Evolutionary conservation across 2,797 vertebrate genomes (phyloP).

Genomic region (Rhinophrynus dorsalis): DNA sequence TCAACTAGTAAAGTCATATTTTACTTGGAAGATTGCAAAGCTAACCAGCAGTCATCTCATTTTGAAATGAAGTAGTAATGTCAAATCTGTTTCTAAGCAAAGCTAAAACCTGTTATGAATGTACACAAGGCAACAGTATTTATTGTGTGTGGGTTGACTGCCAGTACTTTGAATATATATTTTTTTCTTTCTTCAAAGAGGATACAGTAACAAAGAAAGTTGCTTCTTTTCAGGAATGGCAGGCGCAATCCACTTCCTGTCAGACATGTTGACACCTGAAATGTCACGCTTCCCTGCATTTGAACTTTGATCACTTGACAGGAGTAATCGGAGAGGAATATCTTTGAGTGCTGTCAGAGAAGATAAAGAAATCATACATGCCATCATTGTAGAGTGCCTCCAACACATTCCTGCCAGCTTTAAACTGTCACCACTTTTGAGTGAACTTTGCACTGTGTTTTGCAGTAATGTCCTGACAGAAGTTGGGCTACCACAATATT

Average conservation of each 20-base stretch:
- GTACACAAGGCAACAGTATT: too few species aligned
- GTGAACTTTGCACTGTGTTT: background rate
- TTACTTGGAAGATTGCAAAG: too few species aligned
- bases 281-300: slow-evolving; percentile 89
- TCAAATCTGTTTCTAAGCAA: too few species aligned
- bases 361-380: background rate
- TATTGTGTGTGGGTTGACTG: too few species aligned
- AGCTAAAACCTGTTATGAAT: too few species aligned
- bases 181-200: background rate
- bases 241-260: slow-evolving; percentile 91
- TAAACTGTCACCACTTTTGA: background rate
- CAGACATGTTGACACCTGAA: slow-evolving; percentile 83
- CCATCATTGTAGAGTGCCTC: slow-evolving; percentile 3
- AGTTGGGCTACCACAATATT: background rate
- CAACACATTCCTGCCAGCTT: slow-evolving; percentile 3
- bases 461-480: background rate
- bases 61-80: too few species aligned
- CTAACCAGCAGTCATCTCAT: too few species aligned
- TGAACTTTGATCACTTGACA: slow-evolving; percentile 76
- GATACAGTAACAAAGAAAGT: background rate
- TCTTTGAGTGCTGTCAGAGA: background rate
- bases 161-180: background rate
- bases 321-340: background rate
- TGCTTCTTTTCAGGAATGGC: slow-evolving; percentile 84
- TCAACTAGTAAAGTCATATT: too few species aligned